Conservation (phyloP, 1,140 invertebrate species). For the Reticulitermes speratus region DNA sequence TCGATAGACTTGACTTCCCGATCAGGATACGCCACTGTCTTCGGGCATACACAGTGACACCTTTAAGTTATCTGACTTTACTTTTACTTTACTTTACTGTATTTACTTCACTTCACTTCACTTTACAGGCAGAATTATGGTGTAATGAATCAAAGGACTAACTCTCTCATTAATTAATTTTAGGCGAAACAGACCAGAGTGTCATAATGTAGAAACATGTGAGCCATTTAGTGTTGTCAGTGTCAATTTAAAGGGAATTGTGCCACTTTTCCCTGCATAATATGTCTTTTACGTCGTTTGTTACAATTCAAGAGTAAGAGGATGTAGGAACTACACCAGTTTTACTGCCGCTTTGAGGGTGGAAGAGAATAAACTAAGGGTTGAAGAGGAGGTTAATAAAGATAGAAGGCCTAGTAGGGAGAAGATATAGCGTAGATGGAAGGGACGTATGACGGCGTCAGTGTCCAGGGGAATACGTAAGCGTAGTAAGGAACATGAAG, state of each 20-base stretch:
- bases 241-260: not conserved
- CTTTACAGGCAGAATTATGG: no score
- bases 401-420: slow-evolving; percentile 6
- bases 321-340: slow-evolving; percentile 14
- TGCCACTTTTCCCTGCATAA: not conserved
- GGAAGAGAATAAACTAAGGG: slow-evolving; percentile 14
- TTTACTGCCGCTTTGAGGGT: slow-evolving; percentile 13
- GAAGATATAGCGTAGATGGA: not conserved
- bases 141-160: no score
- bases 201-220: no score
- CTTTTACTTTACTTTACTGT: no score
- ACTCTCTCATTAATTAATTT: no score
- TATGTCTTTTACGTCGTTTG: not conserved
- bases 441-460: slow-evolving; percentile 13
- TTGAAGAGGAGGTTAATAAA: slow-evolving; percentile 16
- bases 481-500: not conserved
- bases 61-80: no score
- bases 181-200: no score
- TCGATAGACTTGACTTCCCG: no score
- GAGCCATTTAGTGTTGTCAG: no score
- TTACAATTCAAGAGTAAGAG: not conserved
- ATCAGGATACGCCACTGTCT: no score
- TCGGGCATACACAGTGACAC: no score
- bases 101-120: no score
- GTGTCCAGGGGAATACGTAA: not conserved